These are phyloP conservation scores for Nerophis ophidion DNA, from an alignment of 2,113 vertebrate genomes.

Conservation along the genomic window DNA sequence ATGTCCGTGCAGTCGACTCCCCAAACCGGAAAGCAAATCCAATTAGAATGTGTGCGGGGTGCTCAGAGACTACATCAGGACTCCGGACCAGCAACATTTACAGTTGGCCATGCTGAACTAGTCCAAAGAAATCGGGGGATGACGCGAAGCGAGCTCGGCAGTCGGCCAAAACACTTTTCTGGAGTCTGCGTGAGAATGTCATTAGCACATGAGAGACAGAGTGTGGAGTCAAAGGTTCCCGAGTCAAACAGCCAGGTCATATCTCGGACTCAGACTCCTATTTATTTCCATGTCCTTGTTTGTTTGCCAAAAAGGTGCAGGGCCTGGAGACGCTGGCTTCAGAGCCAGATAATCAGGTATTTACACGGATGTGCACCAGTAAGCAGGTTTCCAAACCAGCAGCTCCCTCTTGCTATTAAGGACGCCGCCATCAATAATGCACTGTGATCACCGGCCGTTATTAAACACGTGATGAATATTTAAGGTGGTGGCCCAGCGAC, in stretches of 20 bases:
- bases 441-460: conserved; percentile 73
- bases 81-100: conserved; percentile 40
- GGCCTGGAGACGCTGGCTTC: conserved; percentile 17
- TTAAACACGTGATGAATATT: conserved; percentile 80
- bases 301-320: conserved; percentile 25
- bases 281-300: conserved; percentile 15
- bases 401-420: conserved; percentile 64
- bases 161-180: conserved; percentile 23
- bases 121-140: conserved; percentile 37
- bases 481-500: conserved; percentile 63
- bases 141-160: conserved; percentile 24
- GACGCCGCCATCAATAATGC: conserved; percentile 75
- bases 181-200: conserved; percentile 44
- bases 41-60: conserved; percentile 41
- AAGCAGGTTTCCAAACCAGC: conserved; percentile 48
- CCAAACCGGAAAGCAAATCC: conserved; percentile 25
- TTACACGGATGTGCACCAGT: conserved; percentile 42
- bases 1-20: conserved; percentile 14
- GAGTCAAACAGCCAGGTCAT: conserved; percentile 10
- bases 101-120: conserved; percentile 35
- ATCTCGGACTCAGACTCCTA: conserved; percentile 14
- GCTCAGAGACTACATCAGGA: conserved; percentile 18
- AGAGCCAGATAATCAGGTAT: conserved; percentile 40
- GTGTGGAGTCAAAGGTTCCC: conserved; percentile 4
- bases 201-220: conserved; percentile 32